Conservation (phyloP, 2,888 invertebrate species). For the Lasioglossum leucozonium region DNA sequence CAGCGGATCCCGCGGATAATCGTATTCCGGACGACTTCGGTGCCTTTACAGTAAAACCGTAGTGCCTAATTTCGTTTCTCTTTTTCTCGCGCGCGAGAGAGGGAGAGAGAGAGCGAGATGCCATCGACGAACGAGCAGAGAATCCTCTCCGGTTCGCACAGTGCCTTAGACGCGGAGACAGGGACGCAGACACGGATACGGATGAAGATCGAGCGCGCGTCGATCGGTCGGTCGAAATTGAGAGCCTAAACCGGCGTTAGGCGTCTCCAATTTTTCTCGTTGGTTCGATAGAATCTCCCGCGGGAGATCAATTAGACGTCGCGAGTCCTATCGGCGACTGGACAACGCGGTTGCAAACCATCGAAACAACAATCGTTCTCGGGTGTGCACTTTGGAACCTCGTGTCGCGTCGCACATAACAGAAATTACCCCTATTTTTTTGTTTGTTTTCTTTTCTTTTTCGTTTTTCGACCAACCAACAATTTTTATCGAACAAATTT, state of each 20-base stretch:
- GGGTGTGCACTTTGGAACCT: neutral
- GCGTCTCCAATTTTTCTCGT: constrained; percentile 75
- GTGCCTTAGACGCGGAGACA: constrained; percentile 67
- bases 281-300: constrained; percentile 43
- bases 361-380: neutral
- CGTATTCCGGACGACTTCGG: constrained; percentile 63
- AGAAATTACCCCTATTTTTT: constrained; percentile 9
- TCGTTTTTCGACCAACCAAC: neutral
- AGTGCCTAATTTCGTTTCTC: constrained; percentile 54
- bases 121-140: constrained; percentile 42
- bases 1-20: constrained; percentile 35
- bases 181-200: neutral
- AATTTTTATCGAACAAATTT: neutral
- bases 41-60: constrained; percentile 69
- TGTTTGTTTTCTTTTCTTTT: too few relatives aligned
- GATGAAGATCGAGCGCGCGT: constrained; percentile 32
- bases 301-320: constrained; percentile 25
- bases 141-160: constrained; percentile 46
- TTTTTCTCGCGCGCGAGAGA: neutral
- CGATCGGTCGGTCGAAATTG: constrained; percentile 75
- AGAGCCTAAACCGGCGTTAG: constrained; percentile 78
- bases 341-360: constrained; percentile 15
- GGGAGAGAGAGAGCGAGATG: constrained; percentile 22
- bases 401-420: neutral
- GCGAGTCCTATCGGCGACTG: constrained; percentile 18